Evolutionary conservation across 2,888 invertebrate genomes (phyloP).

Genomic region (Lacanobia oleracea): DNA sequence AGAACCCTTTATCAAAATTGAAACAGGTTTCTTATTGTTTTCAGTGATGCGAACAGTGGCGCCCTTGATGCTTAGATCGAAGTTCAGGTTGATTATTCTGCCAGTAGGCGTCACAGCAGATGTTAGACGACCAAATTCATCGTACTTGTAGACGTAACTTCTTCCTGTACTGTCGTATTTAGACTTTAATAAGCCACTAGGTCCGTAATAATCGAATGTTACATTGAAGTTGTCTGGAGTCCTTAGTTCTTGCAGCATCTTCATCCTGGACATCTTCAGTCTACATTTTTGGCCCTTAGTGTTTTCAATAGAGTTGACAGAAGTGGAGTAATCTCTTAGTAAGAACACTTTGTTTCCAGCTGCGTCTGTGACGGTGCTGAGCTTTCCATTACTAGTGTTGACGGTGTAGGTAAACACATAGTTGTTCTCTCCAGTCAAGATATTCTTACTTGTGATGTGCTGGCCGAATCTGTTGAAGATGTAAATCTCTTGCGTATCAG

Average conservation of each 20-base stretch:
- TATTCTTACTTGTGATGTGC: slow-evolving; percentile 98
- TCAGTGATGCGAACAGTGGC: slow-evolving; percentile 96
- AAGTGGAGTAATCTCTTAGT: slow-evolving; percentile 95
- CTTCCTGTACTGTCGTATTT: slow-evolving; percentile 97
- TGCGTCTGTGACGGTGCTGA: slow-evolving; percentile 98
- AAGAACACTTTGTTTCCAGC: slow-evolving; percentile 97
- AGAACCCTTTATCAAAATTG: slow-evolving; percentile 96
- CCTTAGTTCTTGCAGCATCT: slow-evolving; percentile 96
- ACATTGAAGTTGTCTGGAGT: slow-evolving; percentile 98
- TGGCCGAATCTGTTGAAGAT: slow-evolving; percentile 98
- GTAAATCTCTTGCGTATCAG: slow-evolving; percentile 98
- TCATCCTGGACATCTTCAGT: slow-evolving; percentile 97
- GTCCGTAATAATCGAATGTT: slow-evolving; percentile 98
- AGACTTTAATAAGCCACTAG: slow-evolving; percentile 96
- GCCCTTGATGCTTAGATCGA: slow-evolving; percentile 97
- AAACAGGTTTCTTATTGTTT: slow-evolving; percentile 95
- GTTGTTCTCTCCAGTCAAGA: slow-evolving; percentile 97
- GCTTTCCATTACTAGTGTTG: slow-evolving; percentile 98
- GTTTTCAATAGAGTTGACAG: slow-evolving; percentile 98
- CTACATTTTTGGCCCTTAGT: slow-evolving; percentile 98
- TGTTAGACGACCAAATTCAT: slow-evolving; percentile 97
- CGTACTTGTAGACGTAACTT: slow-evolving; percentile 98
- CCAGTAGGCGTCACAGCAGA: slow-evolving; percentile 99
- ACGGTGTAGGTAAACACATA: slow-evolving; percentile 99
- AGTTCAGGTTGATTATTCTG: slow-evolving; percentile 96